Percentiles rank a stretch among this genome's conserved stretches.
Evolutionary conservation across 37 sponge, comb jelly and placozoan genomes (phyloP).

Genomic region (Chondrosia reniformis): DNA sequence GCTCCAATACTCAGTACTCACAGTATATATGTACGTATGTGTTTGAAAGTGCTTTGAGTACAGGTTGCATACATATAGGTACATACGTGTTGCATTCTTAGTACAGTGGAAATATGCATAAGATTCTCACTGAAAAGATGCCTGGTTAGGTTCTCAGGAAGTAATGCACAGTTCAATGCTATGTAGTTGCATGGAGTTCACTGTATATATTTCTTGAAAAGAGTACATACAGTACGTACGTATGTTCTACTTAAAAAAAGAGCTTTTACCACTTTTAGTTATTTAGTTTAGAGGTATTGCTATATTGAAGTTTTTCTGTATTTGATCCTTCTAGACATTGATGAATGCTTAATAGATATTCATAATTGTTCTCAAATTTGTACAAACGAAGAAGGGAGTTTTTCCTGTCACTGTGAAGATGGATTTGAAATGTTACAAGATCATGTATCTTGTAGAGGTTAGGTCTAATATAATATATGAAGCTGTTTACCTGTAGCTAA

Average conservation of each 20-base stretch:
- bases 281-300: not conserved
- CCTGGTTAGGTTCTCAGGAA: no score
- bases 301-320: not conserved
- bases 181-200: no score
- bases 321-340: no score
- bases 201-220: not conserved
- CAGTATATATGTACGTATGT: not conserved
- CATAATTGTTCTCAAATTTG: slow-evolving; percentile 5
- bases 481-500: no score
- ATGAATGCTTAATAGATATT: not conserved
- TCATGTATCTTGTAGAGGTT: not conserved
- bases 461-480: no score
- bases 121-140: no score
- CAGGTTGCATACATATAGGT: no score
- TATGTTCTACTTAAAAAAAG: not conserved
- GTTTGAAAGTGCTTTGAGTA: no score
- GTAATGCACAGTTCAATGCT: no score
- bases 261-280: not conserved
- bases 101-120: no score
- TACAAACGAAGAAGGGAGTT: not conserved
- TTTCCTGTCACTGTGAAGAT: not conserved
- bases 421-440: not conserved
- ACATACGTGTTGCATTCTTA: no score
- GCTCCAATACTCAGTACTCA: no score
- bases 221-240: not conserved